Evolutionary conservation across 2,888 invertebrate species (phyloP), one percentile per base, ranked within the genome.

Genomic region (Operophtera brumata): DNA sequence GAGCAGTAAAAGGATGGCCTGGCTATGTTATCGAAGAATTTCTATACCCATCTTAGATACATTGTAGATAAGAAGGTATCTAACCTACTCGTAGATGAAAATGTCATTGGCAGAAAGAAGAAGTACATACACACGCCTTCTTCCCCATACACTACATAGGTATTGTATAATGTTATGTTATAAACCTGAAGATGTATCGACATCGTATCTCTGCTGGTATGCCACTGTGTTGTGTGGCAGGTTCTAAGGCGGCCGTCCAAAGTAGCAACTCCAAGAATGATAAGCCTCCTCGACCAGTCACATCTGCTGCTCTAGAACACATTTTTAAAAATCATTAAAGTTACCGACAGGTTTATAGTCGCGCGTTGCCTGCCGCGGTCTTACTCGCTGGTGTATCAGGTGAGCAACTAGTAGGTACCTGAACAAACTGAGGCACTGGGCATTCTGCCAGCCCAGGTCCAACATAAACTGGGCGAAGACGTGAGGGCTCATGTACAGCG

Each of bases 141-240:
- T n/a, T n/a, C n/a, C n/a, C n/a, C n/a, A n/a, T n/a, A n/a, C n/a
- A n/a, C n/a, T n/a, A n/a, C n/a, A n/a, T n/a, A n/a, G n/a, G n/a
- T n/a, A n/a, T n/a, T n/a, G n/a, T n/a, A n/a, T n/a, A n/a, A n/a
- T n/a, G n/a, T n/a, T n/a, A n/a, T n/a, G n/a, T n/a, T n/a, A n/a
- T 40, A 25, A 25, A 93, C 83, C 93, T 88, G 70, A 94, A 94
- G 59, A 94, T 94, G 70, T 93, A 94, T 68, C 93, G 85, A 75
- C 94, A 94, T 32, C 94, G 83, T 62, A 94, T 87, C 75, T 94
- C 94, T 0, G 93, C 94, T 0, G 93, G 85, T 26, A 89, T 66
- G 0, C 93, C 93, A 12, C 91, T 93, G 78, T 94, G 94, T 42
- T 89, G 91, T 0, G 94, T 94, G 34, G 70, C 75, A 0, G 94